Percentiles rank a stretch among this genome's conserved stretches.
Evolutionary conservation across 1,140 invertebrate genomes (phyloP).

Genomic region (Stegodyphus mimosarum): DNA sequence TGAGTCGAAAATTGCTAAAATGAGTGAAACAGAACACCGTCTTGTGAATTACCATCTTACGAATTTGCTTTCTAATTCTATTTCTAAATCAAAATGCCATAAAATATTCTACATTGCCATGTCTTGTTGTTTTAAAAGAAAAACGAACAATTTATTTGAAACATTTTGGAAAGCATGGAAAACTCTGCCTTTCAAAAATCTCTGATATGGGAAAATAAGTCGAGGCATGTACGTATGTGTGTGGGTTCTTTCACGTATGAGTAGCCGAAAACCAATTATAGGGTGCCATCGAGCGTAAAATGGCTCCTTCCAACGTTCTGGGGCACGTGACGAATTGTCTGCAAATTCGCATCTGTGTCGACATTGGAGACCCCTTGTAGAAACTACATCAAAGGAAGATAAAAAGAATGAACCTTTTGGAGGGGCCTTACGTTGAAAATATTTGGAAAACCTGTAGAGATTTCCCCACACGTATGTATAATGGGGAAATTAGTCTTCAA

Average conservation of each 20-base stretch:
- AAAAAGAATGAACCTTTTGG: slow-evolving; percentile 27
- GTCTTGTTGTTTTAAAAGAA: too few species aligned
- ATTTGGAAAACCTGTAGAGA: too few species aligned
- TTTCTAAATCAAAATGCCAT: too few species aligned
- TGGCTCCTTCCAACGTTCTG: slow-evolving; percentile 30
- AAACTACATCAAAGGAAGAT: slow-evolving; percentile 53
- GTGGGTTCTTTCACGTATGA: slow-evolving; percentile 44
- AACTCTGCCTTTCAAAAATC: background rate
- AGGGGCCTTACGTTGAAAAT: too few species aligned
- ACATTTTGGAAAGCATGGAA: background rate
- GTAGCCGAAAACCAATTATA: slow-evolving; percentile 57
- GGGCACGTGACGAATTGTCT: slow-evolving; percentile 55
- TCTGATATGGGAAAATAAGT: background rate
- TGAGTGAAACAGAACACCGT: too few species aligned
- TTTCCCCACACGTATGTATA: too few species aligned
- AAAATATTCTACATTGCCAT: too few species aligned
- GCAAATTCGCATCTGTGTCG: slow-evolving; percentile 57
- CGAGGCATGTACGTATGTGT: background rate
- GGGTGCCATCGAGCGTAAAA: slow-evolving; percentile 51
- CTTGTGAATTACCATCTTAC: too few species aligned
- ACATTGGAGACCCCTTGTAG: slow-evolving; percentile 47
- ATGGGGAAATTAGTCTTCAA: too few species aligned
- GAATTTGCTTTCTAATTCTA: too few species aligned
- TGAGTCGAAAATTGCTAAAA: too few species aligned
- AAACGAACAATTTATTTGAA: background rate